phyloP scores from a whole-genome alignment of 2,797 vertebrate species.

The Uromys caudimaculatus region DNA sequence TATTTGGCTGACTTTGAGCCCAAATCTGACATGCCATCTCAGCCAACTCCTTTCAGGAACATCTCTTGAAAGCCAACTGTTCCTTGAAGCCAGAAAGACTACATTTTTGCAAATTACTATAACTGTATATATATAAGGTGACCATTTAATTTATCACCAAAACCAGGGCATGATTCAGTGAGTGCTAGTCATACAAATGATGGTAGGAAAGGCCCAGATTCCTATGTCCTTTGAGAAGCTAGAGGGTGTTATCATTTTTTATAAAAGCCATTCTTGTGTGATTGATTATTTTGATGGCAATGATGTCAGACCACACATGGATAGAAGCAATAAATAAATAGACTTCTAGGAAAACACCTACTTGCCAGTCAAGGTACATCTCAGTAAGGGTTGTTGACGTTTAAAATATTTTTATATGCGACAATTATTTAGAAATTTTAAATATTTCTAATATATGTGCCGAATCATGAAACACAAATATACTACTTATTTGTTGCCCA shows the following conservation, averaged over 20 bases:
- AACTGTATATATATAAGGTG: constrained; percentile 49
- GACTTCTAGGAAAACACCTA: background rate
- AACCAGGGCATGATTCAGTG: background rate
- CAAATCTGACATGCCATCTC: constrained; percentile 71
- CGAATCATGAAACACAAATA: background rate
- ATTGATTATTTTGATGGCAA: background rate
- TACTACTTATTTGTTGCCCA: background rate
- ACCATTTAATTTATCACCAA: constrained; percentile 55
- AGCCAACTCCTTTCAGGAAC: constrained; percentile 77
- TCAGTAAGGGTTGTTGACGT: background rate
- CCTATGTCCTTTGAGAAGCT: background rate
- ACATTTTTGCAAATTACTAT: constrained; percentile 60
- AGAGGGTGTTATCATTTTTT: background rate
- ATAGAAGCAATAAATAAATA: background rate
- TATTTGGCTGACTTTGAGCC: constrained; percentile 66
- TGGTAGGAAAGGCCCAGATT: background rate
- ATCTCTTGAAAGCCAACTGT: constrained; percentile 68
- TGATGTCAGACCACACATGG: background rate
- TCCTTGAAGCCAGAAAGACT: constrained; percentile 65
- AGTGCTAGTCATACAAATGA: constrained; percentile 15
- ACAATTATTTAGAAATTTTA: constrained; percentile 36
- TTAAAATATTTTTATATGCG: background rate
- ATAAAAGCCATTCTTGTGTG: background rate
- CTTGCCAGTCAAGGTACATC: background rate
- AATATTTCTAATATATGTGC: background rate